Base-by-base conservation (phyloP, 2,113 vertebrate genomes). In the Arothron firmamentum region DNA sequence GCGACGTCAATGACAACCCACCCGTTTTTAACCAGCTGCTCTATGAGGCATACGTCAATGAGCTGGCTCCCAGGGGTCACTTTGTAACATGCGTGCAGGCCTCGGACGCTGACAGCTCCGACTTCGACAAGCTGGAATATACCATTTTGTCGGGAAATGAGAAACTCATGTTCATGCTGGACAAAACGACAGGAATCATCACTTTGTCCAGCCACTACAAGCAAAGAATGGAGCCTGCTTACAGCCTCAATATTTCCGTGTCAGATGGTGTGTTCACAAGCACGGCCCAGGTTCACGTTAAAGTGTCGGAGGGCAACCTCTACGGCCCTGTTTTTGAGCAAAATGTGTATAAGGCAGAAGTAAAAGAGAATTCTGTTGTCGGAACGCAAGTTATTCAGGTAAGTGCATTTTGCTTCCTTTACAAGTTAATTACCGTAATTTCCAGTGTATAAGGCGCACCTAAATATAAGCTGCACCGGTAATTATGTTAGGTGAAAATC, bases 21-120 rank as follows among this genome's bases (percentile, higher is more conserved):
- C 97, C 97, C 0, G 68, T 94, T 63, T 99, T 99, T 74, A 95
- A 96, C 83, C 96, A 98, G 80, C 85, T 98, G 55, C 94, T 99
- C 55, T 99, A 99, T 48, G 96, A 99, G 80, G 94, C 96, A 0
- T 95, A 95, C 1, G 93, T 99, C 34, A 96, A 94, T 1, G 97
- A 99, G 76, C 82, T 98, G 58, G 97, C 96, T 15, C 93, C 95
- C 19, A 91, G 91, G 13, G 95, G 94, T 48, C 95, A 99, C 85
- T 97, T 98, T 85, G 93, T 99, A 31, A 98, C 96, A 43, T 96
- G 95, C 0, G 91, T 99, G 21, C 95, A 98, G 83, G 97, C 95
- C 18, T 98, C 92, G 0, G 97, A 99, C 70, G 95, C 94, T 0
- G 97, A 99, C 80, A 93, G 91, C 67, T 95, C 94, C 0, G 95